Base-by-base conservation (phyloP, 2,888 invertebrate species). In the Oscheius myriophilus region DNA sequence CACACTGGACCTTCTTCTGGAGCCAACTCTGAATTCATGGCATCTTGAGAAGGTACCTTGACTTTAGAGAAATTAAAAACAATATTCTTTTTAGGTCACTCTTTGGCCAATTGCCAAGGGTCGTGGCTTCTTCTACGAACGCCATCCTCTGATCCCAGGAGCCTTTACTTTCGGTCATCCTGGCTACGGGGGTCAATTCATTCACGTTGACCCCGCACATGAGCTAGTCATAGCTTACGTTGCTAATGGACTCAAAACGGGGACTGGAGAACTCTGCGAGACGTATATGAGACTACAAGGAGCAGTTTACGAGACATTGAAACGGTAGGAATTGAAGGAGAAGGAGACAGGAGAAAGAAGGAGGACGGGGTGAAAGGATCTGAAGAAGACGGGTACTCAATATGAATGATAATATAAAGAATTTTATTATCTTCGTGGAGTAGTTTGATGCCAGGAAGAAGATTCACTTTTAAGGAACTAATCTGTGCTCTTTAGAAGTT, bases 51-150 rank as follows among this genome's bases (percentile, higher is more conserved):
- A 79, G 64, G 79, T 33, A 33, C 3, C 9, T 33, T 6, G 33
- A 33, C n/a, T n/a, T 79, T 43, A 9, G 43, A 49, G 9, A 6
- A 61, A 61, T 16, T 3, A 7, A 21, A 6, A 64, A 14, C 42
- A 65, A 23, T 51, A 14, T 12, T 23, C n/a, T 7, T 46, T 52
- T 26, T 45, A 72, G 62, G 72, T 75, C 4, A 78, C 80, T 2
- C 67, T 83, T 26, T 84, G 81, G 73, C 84, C 84, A 18, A 73
- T 84, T 1, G 75, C 79, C 54, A 84, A 84, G 68, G 84, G 84
- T n/a, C 75, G 80, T 55, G 84, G 84, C 11, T 84, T 84, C 70
- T 82, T 84, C 69, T 84, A 82, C 59, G 84, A 84, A 21, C 71
- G 71, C 39, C 82, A 84, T 70, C 84, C 84, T 9, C n/a, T 71